Conservation (phyloP, 2,113 vertebrate species). For the Corydoras maculifer region DNA sequence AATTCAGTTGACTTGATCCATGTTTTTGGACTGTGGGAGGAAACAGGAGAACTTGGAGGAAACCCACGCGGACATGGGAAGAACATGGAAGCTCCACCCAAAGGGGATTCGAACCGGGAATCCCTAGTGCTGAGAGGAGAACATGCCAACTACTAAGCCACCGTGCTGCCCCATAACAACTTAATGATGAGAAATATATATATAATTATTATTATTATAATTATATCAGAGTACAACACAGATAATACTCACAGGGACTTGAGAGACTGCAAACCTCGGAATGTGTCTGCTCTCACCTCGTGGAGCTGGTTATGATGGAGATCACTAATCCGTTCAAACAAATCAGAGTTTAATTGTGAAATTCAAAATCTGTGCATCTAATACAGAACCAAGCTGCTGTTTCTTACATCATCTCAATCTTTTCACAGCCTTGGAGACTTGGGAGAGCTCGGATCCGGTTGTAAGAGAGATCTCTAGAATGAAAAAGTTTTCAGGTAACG, state of each 20-base stretch:
- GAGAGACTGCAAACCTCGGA: conserved; percentile 75
- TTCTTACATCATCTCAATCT: conserved; percentile 42
- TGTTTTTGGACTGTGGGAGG: too few species aligned
- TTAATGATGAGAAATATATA: not conserved
- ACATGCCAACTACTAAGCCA: not conserved
- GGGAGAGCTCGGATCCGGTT: conserved; percentile 82
- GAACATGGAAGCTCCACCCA: too few species aligned
- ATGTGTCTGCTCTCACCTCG: conserved; percentile 76
- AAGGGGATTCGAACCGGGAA: too few species aligned
- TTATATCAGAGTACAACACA: not conserved
- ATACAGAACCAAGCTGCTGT: not conserved
- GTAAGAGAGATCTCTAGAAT: conserved; percentile 83
- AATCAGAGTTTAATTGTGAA: conserved; percentile 1
- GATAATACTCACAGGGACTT: conserved; percentile 78
- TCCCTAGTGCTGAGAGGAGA: not conserved
- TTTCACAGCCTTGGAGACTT: conserved; percentile 76
- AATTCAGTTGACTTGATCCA: too few species aligned
- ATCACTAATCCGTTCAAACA: conserved; percentile 65
- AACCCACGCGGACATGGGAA: too few species aligned
- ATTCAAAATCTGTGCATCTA: not conserved
- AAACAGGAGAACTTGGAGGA: too few species aligned
- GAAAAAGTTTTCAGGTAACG: not conserved
- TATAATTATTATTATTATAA: not conserved
- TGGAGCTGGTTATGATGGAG: conserved; percentile 82
- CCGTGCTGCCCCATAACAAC: not conserved